Evolutionary conservation across 2,797 vertebrate genomes (phyloP).

Genomic region (Pangasius krempfi): DNA sequence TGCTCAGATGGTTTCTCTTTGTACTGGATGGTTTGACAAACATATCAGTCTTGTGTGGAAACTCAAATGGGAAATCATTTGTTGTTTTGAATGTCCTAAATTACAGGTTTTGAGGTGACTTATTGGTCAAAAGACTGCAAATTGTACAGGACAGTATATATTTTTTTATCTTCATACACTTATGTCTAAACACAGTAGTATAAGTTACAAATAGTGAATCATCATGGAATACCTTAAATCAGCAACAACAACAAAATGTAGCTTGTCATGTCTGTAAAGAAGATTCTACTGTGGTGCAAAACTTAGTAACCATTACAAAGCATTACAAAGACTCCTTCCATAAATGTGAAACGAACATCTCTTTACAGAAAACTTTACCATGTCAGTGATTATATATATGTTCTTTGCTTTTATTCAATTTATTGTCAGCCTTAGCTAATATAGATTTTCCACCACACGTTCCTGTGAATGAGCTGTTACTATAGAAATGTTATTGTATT

Average conservation of each 20-base stretch:
- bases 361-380: not conserved
- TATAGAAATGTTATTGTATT: not conserved
- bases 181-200: not conserved
- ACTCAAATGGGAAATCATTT: conserved; percentile 39
- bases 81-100: conserved; percentile 27
- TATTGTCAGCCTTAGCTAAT: not conserved
- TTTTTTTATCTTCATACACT: not conserved
- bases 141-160: not conserved
- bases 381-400: not conserved
- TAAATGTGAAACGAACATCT: not conserved
- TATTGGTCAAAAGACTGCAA: conserved; percentile 15
- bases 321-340: not conserved
- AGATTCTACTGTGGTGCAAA: not conserved
- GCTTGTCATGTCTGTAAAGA: not conserved
- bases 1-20: conserved; percentile 37
- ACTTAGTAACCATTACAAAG: not conserved
- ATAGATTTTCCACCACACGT: not conserved
- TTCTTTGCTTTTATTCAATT: not conserved
- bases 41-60: conserved; percentile 35
- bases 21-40: conserved; percentile 45
- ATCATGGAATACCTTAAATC: not conserved
- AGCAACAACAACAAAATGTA: not conserved
- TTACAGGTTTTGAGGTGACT: conserved; percentile 25
- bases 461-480: not conserved
- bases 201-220: not conserved